Evolutionary conservation across 2,888 invertebrate species (phyloP).

Genomic region (Lacanobia wlatinum): DNA sequence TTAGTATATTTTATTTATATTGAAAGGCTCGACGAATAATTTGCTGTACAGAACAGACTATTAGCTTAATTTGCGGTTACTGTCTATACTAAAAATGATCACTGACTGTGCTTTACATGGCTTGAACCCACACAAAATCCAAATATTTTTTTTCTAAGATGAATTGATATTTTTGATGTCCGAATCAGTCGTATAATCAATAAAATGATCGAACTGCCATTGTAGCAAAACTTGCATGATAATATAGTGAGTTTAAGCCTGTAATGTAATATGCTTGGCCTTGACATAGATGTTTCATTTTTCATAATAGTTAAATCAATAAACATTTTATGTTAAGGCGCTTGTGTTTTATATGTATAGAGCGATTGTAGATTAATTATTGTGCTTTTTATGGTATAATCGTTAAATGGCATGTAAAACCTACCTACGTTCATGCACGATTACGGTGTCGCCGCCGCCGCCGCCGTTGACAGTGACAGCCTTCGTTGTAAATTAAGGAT

Average conservation of each 20-base stretch:
- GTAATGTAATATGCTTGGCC: constrained; percentile 47
- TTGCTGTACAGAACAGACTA: neutral
- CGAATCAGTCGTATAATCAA: constrained; percentile 5
- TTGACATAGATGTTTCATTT: constrained; percentile 34
- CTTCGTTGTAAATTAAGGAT: constrained; percentile 81
- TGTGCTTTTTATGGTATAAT: constrained; percentile 51
- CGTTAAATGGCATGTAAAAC: constrained; percentile 68
- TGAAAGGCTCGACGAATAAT: neutral
- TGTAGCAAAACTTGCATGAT: constrained; percentile 16
- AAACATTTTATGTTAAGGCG: constrained; percentile 38
- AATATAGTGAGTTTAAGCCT: constrained; percentile 55
- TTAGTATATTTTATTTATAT: constrained; percentile 26
- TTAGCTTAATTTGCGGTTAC: neutral
- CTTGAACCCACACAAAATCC: constrained; percentile 52
- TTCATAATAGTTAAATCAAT: constrained; percentile 28
- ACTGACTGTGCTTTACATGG: constrained; percentile 45
- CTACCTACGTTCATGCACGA: constrained; percentile 75
- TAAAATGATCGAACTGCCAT: neutral
- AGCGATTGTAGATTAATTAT: constrained; percentile 42
- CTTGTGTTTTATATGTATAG: constrained; percentile 34
- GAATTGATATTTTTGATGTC: neutral
- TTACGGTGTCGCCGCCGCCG: constrained; percentile 84
- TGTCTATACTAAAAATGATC: constrained; percentile 50
- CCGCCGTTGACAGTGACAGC: constrained; percentile 74
- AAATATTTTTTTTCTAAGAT: constrained; percentile 14